These are phyloP conservation scores for Drosophila longiperda DNA, from an alignment of 2,888 invertebrate species.

Conservation along the genomic window DNA sequence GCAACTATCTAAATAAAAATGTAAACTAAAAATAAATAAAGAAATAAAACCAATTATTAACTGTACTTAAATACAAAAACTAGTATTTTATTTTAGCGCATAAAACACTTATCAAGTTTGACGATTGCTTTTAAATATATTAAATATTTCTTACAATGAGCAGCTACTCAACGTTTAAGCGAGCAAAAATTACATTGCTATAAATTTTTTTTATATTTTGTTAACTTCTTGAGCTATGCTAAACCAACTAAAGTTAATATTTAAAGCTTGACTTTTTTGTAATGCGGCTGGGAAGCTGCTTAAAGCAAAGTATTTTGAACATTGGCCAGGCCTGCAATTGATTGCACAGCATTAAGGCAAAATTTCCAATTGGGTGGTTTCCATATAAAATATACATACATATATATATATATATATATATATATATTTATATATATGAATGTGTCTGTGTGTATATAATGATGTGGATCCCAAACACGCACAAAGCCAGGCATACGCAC, in stretches of 20 bases:
- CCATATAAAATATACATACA: conserved; percentile 9
- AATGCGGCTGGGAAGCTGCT: conserved; percentile 15
- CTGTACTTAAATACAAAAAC: not conserved
- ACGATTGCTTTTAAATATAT: not conserved
- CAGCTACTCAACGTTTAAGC: not conserved
- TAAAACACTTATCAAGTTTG: not conserved
- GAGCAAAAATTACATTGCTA: not conserved
- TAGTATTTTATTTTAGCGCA: not conserved
- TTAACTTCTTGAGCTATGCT: not conserved
- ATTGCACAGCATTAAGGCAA: conserved; percentile 69
- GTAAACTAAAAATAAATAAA: not conserved
- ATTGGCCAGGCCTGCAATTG: conserved; percentile 46
- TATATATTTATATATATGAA: conserved; percentile 1
- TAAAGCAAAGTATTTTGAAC: conserved; percentile 47
- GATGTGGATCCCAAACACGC: conserved; percentile 32
- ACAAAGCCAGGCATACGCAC: conserved; percentile 62
- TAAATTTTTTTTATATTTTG: not conserved
- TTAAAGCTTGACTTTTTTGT: conserved; percentile 34
- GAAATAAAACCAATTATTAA: not conserved
- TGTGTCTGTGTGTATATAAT: conserved; percentile 21
- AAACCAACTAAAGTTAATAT: conserved; percentile 1
- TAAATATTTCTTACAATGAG: not conserved
- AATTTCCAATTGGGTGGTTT: conserved; percentile 73
- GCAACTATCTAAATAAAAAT: not conserved
- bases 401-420: conserved; percentile 9